Evolutionary conservation across 2,113 vertebrate genomes (phyloP).

Genomic region (Octodon degus): DNA sequence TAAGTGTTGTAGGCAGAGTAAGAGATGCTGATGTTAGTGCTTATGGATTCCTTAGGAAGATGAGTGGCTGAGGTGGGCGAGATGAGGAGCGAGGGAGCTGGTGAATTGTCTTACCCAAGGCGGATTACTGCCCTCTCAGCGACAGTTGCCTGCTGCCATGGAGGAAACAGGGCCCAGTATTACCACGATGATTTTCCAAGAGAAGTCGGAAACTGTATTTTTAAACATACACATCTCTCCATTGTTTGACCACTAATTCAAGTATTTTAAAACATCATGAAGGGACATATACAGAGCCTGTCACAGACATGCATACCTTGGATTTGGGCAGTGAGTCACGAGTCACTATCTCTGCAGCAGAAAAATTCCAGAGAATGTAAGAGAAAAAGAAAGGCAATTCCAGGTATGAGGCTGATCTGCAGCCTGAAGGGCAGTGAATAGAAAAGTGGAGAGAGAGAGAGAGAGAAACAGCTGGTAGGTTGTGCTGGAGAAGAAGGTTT

Average conservation of each 20-base stretch:
- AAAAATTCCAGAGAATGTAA: background rate
- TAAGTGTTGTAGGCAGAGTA: background rate
- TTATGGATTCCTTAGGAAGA: background rate
- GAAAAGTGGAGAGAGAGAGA: background rate
- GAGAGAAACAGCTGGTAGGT: background rate
- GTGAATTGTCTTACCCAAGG: background rate
- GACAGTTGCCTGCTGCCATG: background rate
- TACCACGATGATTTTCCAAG: background rate
- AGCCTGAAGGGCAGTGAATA: background rate
- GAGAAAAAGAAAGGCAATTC: background rate
- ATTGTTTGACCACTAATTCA: background rate
- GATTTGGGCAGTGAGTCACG: background rate
- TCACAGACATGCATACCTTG: background rate
- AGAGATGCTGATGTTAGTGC: background rate
- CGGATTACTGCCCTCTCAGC: too few relatives aligned
- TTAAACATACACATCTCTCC: background rate
- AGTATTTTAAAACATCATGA: background rate
- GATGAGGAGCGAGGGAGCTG: too few relatives aligned
- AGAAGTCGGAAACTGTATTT: background rate
- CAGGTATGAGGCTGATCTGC: background rate
- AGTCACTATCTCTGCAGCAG: background rate
- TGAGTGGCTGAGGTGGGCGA: background rate
- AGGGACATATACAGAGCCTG: too few relatives aligned
- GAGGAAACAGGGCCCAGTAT: too few relatives aligned
- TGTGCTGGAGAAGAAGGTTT: too few relatives aligned